These are phyloP conservation scores for Yponomeuta sedellus DNA, from an alignment of 2,888 invertebrate genomes.

Conservation along the genomic window DNA sequence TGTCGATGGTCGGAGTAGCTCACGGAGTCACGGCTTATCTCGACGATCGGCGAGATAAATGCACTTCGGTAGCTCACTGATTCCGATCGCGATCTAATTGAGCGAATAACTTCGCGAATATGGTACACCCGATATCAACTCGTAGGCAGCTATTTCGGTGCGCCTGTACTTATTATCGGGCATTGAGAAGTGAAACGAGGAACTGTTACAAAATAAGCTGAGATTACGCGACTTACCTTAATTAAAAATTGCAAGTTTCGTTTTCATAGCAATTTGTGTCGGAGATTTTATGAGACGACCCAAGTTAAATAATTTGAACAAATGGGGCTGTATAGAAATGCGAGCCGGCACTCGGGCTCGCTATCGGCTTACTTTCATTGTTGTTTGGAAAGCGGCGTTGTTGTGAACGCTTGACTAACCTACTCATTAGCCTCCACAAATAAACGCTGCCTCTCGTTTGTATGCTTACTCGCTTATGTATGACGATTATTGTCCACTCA, in stretches of 20 bases:
- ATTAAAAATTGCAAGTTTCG: not conserved
- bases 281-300: not conserved
- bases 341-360: constrained; percentile 23
- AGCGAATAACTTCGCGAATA: not conserved
- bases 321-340: constrained; percentile 25
- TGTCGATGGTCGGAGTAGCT: constrained; percentile 24
- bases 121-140: not conserved
- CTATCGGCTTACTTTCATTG: constrained; percentile 28
- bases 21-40: constrained; percentile 55
- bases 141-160: not conserved
- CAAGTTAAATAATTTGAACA: constrained; percentile 15
- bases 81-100: constrained; percentile 9
- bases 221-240: not conserved
- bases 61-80: constrained; percentile 24
- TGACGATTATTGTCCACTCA: constrained; percentile 6
- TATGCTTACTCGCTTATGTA: constrained; percentile 10
- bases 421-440: constrained; percentile 26
- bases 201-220: not conserved
- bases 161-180: not conserved
- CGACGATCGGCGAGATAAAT: constrained; percentile 51
- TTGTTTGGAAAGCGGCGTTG: constrained; percentile 30
- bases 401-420: constrained; percentile 23
- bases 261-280: not conserved
- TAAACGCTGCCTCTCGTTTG: constrained; percentile 22
- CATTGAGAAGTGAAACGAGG: not conserved